phyloP scores from a whole-genome alignment of 2,888 invertebrate genomes.

The Seira ritae region DNA sequence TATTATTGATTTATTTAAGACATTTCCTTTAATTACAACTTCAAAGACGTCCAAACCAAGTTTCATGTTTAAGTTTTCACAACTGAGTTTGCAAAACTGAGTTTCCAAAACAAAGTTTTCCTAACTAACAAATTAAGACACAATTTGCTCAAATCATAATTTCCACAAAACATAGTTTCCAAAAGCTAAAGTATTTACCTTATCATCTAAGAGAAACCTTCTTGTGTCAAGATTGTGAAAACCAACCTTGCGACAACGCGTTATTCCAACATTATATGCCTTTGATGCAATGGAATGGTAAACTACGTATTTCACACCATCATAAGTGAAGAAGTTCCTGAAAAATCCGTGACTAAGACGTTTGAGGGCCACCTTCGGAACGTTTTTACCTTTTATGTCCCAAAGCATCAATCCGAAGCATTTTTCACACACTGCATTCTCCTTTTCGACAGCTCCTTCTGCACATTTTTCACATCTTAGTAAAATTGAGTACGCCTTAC shows the following conservation, averaged over 20 bases:
- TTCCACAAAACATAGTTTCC: too few relatives aligned
- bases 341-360: background rate
- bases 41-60: too few relatives aligned
- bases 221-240: conserved; percentile 13
- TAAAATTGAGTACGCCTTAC: background rate
- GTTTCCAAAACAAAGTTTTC: too few relatives aligned
- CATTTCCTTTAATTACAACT: too few relatives aligned
- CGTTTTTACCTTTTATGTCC: background rate
- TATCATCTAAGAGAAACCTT: background rate
- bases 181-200: background rate
- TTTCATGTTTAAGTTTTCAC: too few relatives aligned
- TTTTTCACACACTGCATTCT: background rate
- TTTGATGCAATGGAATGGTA: too few relatives aligned
- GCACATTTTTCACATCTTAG: background rate
- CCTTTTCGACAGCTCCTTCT: background rate
- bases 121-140: too few relatives aligned
- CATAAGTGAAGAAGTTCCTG: background rate
- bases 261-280: background rate
- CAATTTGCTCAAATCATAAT: too few relatives aligned
- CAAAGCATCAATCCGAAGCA: background rate
- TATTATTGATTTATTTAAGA: too few relatives aligned
- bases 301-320: background rate
- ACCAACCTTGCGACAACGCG: background rate
- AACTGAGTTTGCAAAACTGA: too few relatives aligned
- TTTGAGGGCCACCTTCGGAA: background rate